Evolutionary conservation across 2,113 vertebrate species (phyloP), one percentile per base, ranked within the genome.

Genomic region (Octodon degus): DNA sequence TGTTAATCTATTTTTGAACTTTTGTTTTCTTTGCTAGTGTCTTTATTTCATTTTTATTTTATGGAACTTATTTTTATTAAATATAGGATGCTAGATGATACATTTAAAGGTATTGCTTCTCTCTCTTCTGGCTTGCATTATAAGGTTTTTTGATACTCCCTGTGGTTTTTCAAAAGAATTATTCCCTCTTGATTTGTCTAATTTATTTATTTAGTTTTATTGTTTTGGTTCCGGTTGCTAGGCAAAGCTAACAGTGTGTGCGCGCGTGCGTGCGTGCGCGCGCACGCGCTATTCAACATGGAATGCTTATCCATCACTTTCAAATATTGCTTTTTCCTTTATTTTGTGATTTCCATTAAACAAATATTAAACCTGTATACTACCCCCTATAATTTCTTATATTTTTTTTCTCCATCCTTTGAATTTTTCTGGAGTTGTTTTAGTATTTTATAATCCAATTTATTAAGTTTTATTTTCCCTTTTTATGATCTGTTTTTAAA

Each of bases 1-100:
- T 60, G 9, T 76, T 65, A 13, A 24, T 60, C 9, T 62, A 9
- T 32, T 72, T 50, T 50, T 34, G 65, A 87, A 14, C 62, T 94
- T 94, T 62, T 89, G 7, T 22, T 72, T 72, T 72, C 68, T 72
- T n/a, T 72, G n/a, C 3, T 20, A 37, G 20, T 77, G 3, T 77
- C 22, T 88, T 93, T 84, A 40, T 53, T 47, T 85, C 24, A 30
- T 6, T 90, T 84, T 74, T 76, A 84, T 67, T 94, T 89, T 55
- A n/a, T 16, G 30, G 27, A 10, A 53, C 6, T 34, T 60, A 68
- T 77, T 1, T 47, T 32, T 88, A 19, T n/a, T 22, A 72, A n/a
- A 37, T 72, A 22, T 37, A 72, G 7, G 34, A 37, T 72, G 7
- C 37, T 62, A 16, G 37, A 6, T 76, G 65, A 40, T 22, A 89